Evolutionary conservation across 2,113 vertebrate species (phyloP).

Genomic region (Ia io): DNA sequence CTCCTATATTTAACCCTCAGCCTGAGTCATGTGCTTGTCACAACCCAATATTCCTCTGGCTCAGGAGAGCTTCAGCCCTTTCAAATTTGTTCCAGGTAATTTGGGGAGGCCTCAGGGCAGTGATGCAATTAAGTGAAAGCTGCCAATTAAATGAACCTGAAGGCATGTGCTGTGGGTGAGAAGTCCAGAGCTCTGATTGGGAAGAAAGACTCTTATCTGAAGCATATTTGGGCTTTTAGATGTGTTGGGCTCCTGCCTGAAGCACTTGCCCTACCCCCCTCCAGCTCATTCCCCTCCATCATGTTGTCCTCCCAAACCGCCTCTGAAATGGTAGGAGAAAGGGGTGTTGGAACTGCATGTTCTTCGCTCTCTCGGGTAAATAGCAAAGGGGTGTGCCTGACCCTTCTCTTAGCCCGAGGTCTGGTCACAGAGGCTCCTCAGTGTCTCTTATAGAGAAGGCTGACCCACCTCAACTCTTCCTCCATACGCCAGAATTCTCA

Average conservation of each 20-base stretch:
- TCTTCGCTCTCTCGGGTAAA: neutral
- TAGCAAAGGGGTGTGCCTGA: neutral
- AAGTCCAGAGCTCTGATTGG: neutral
- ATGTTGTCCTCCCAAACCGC: neutral
- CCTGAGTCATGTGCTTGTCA: neutral
- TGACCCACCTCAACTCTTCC: neutral
- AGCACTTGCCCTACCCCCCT: no score
- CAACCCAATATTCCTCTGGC: neutral
- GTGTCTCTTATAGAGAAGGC: neutral
- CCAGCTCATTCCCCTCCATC: neutral
- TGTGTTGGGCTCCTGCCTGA: neutral
- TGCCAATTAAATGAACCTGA: neutral
- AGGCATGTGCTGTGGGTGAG: neutral
- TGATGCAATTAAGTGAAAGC: conserved; percentile 10
- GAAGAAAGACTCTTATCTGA: neutral
- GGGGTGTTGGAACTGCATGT: neutral
- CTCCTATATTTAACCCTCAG: neutral
- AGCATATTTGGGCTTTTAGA: neutral
- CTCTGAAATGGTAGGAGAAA: neutral
- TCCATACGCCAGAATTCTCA: neutral
- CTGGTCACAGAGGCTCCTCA: rapidly evolving
- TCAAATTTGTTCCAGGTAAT: conserved; percentile 1
- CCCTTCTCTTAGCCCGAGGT: neutral
- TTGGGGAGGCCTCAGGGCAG: neutral
- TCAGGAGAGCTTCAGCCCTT: neutral